A percentile compares a stretch with the other conserved stretches of the same genome.
These are phyloP conservation scores for Omphaloscelis lunosa DNA, from an alignment of 2,888 invertebrate genomes.

Conservation along the genomic window DNA sequence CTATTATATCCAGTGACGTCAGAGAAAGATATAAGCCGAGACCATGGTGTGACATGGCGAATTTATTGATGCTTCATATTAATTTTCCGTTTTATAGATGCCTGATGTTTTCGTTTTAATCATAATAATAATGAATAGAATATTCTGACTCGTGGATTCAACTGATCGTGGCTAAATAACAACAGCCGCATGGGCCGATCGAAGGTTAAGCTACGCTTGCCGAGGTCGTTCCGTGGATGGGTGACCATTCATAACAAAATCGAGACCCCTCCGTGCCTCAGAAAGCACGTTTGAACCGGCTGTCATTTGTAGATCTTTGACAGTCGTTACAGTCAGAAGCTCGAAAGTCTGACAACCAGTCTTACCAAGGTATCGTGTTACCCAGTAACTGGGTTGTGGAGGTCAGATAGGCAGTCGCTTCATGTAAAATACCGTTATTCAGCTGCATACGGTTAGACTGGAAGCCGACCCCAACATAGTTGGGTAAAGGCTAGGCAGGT, in stretches of 20 bases:
- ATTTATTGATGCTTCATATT: no score
- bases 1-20: slow-evolving; percentile 44
- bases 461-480: background rate
- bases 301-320: no score
- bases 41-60: slow-evolving; percentile 16
- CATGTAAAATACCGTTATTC: no score
- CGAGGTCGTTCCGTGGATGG: background rate
- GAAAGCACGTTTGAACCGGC: no score
- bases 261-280: no score
- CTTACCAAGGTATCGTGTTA: background rate
- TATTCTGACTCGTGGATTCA: background rate
- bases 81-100: no score
- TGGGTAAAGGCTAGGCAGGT: background rate
- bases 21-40: slow-evolving; percentile 20
- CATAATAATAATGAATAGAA: no score
- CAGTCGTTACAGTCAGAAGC: background rate
- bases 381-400: background rate
- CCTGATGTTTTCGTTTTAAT: no score
- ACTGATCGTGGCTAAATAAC: background rate
- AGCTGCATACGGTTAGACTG: no score
- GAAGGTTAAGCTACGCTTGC: background rate
- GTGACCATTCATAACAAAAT: no score
- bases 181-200: background rate
- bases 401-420: no score
- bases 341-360: slow-evolving; percentile 1